A percentile compares a stretch with the other conserved stretches of the same genome.
phyloP scores from a whole-genome alignment of 2,888 invertebrate genomes.

The Exephanes ischioxanthus region DNA sequence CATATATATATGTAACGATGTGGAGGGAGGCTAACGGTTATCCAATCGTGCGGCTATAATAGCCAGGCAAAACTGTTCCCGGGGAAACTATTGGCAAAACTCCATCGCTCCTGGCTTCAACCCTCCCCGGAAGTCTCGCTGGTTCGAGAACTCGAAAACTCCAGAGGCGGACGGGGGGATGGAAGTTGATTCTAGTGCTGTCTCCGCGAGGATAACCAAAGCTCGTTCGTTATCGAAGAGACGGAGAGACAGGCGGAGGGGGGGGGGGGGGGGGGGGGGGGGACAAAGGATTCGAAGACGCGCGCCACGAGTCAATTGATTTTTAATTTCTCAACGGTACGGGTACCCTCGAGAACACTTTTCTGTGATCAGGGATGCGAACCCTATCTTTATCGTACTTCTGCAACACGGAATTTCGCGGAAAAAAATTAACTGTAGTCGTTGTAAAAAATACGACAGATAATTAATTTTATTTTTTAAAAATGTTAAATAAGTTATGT shows the following conservation, averaged over 20 bases:
- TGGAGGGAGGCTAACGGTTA: slow-evolving; percentile 73
- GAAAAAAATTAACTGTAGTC: not conserved
- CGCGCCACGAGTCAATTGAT: slow-evolving; percentile 66
- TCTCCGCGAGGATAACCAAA: slow-evolving; percentile 52
- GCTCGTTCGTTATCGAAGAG: slow-evolving; percentile 6
- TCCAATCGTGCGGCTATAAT: slow-evolving; percentile 77
- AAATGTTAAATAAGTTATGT: too few species aligned
- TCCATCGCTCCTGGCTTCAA: slow-evolving; percentile 58
- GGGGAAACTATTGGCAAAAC: slow-evolving; percentile 72
- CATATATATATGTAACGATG: slow-evolving; percentile 27
- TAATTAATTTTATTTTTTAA: too few species aligned
- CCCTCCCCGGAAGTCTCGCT: slow-evolving; percentile 38
- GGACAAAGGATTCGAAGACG: slow-evolving; percentile 64
- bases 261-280: not conserved
- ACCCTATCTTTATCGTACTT: not conserved
- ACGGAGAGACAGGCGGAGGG: too few species aligned
- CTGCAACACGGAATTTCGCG: not conserved
- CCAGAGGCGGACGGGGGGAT: not conserved
- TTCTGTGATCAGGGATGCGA: not conserved
- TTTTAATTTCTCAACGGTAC: slow-evolving; percentile 60
- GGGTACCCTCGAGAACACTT: slow-evolving; percentile 4
- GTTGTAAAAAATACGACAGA: too few species aligned
- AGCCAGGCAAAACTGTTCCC: slow-evolving; percentile 74
- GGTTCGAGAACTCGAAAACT: slow-evolving; percentile 56
- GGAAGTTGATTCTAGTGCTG: slow-evolving; percentile 60